Percentiles rank a stretch among this genome's conserved stretches.
These are phyloP conservation scores for Malthinus seriepunctatus DNA, from an alignment of 2,888 invertebrate species.

Conservation along the genomic window DNA sequence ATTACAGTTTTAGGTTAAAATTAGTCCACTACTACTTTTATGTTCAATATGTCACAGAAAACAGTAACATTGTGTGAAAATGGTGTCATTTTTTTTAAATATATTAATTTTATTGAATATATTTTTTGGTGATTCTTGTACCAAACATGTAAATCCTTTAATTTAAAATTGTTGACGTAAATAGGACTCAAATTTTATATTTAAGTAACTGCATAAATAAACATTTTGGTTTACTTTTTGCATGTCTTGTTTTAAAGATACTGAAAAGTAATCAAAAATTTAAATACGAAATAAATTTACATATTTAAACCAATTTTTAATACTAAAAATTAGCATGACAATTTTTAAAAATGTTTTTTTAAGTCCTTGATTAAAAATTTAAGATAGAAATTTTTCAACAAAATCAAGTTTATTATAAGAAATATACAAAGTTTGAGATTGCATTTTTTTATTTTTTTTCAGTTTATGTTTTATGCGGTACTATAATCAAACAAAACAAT, in stretches of 20 bases:
- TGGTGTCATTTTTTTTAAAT: too few relatives aligned
- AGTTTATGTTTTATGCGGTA: background rate
- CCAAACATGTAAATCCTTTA: too few relatives aligned
- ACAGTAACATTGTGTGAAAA: too few relatives aligned
- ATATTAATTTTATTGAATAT: too few relatives aligned
- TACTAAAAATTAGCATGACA: constrained; percentile 8
- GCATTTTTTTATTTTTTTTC: background rate
- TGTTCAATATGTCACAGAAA: too few relatives aligned
- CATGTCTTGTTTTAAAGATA: constrained; percentile 16
- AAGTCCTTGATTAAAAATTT: too few relatives aligned
- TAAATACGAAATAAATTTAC: constrained; percentile 22
- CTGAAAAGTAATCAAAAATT: constrained; percentile 24
- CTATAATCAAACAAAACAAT: constrained; percentile 5
- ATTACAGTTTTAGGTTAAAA: too few relatives aligned
- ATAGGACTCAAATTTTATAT: too few relatives aligned
- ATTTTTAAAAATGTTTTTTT: constrained; percentile 1
- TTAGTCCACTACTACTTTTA: too few relatives aligned
- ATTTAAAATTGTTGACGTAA: too few relatives aligned
- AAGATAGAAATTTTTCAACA: too few relatives aligned
- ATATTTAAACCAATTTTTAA: constrained; percentile 21
- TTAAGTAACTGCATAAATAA: constrained; percentile 21
- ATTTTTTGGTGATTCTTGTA: too few relatives aligned
- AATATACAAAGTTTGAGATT: constrained; percentile 1
- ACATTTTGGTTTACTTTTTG: constrained; percentile 22
- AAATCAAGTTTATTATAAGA: background rate